Conservation (phyloP, 2,888 invertebrate species). For the Colostygia pectinataria region DNA sequence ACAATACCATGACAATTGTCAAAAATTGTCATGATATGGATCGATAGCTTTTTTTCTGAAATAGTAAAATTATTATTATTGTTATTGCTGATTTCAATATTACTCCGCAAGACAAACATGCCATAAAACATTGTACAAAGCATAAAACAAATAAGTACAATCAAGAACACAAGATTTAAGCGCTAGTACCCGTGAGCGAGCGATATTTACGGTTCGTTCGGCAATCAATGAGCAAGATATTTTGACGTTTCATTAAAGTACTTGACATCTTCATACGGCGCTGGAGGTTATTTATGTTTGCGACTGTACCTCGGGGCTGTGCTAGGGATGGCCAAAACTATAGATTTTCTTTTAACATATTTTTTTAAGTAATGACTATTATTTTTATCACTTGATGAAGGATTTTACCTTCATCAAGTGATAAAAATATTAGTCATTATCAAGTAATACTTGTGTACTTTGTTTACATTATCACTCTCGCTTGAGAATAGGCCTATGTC, state of each 20-base stretch:
- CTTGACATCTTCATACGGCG: constrained; percentile 77
- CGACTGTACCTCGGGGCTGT: constrained; percentile 60
- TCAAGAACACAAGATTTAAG: constrained; percentile 45
- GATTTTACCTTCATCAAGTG: too few species aligned
- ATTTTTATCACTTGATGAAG: too few species aligned
- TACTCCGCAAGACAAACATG: constrained; percentile 20
- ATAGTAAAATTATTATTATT: not conserved
- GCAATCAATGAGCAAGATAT: constrained; percentile 68
- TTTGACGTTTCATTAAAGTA: constrained; percentile 78
- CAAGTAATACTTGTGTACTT: too few species aligned
- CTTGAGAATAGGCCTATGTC: too few species aligned
- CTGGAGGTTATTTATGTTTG: constrained; percentile 66
- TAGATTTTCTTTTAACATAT: too few species aligned
- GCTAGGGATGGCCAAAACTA: constrained; percentile 12
- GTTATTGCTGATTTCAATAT: not conserved
- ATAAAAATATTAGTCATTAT: too few species aligned
- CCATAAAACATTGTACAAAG: constrained; percentile 34
- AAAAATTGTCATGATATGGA: too few species aligned
- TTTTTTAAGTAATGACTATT: too few species aligned
- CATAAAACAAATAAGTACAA: constrained; percentile 55
- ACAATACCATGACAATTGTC: too few species aligned
- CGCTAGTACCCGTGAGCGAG: constrained; percentile 47
- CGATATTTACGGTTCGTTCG: constrained; percentile 48
- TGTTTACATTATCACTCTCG: too few species aligned
- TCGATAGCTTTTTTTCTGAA: too few species aligned